Conservation (phyloP, 1,140 invertebrate genomes). For the Chymomyza costata region DNA sequence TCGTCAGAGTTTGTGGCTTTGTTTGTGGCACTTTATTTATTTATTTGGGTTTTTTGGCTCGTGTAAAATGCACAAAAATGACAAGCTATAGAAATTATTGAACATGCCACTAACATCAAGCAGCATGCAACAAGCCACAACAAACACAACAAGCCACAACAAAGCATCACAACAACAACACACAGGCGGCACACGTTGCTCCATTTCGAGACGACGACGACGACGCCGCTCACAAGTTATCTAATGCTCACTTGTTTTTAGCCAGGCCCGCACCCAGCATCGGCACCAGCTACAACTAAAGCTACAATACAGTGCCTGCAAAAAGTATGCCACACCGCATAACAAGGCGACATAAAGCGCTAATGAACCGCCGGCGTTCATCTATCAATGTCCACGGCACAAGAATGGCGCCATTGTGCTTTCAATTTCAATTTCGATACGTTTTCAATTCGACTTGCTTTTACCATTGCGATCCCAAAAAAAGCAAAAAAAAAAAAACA, state of each 20-base stretch:
- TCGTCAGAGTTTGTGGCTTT: conserved; percentile 5
- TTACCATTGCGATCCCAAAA: conserved; percentile 45
- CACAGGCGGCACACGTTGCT: not conserved
- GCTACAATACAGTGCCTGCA: conserved; percentile 53
- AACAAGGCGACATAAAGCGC: conserved; percentile 22
- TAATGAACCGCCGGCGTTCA: conserved; percentile 60
- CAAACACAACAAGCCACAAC: conserved; percentile 9
- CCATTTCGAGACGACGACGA: too few relatives aligned
- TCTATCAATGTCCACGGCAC: conserved; percentile 62
- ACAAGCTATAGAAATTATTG: conserved; percentile 67
- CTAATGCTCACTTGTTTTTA: conserved; percentile 25
- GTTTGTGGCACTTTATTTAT: not conserved
- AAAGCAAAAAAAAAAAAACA: too few relatives aligned
- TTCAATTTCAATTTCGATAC: conserved; percentile 45
- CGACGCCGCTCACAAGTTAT: conserved; percentile 34
- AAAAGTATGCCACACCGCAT: conserved; percentile 41
- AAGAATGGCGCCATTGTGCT: conserved; percentile 52
- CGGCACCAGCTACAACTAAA: too few relatives aligned
- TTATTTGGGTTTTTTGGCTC: not conserved
- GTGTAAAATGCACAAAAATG: conserved; percentile 37
- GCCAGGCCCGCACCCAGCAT: conserved; percentile 35
- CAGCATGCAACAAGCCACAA: conserved; percentile 2
- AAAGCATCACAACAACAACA: conserved; percentile 17
- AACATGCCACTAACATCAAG: conserved; percentile 31
- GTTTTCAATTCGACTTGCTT: conserved; percentile 46